A percentile compares a stretch with the other conserved stretches of the same genome.
Conservation (phyloP, 1,140 invertebrate species). For the Lasaia peninsularis region DNA sequence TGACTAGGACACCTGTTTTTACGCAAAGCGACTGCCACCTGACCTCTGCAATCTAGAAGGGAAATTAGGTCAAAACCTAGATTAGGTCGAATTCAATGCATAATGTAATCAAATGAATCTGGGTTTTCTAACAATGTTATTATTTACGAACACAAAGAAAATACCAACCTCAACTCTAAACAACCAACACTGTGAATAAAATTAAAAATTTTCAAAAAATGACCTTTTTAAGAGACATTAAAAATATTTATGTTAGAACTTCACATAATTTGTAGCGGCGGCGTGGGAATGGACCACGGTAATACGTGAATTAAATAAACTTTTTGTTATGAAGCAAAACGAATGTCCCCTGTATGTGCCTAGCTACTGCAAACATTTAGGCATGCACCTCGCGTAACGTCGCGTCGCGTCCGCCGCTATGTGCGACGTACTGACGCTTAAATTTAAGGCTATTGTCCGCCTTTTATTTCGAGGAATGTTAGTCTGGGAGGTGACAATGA, state of each 20-base stretch:
- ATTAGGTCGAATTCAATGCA: too few species aligned
- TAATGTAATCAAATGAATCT: too few species aligned
- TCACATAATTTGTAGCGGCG: background rate
- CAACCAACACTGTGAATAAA: too few species aligned
- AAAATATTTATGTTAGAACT: background rate
- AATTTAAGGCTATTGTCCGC: conserved; percentile 5
- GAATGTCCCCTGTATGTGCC: conserved; percentile 10
- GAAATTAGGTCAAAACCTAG: too few species aligned
- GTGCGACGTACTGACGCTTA: conserved; percentile 9
- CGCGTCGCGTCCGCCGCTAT: background rate
- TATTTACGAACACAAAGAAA: too few species aligned
- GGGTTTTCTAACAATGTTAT: too few species aligned
- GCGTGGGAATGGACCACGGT: background rate
- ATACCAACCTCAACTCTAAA: too few species aligned
- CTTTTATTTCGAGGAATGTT: conserved; percentile 10
- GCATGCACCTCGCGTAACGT: background rate
- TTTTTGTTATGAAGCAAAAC: background rate
- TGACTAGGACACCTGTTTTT: too few species aligned
- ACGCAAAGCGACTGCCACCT: too few species aligned
- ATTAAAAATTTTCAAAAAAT: background rate
- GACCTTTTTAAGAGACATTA: background rate
- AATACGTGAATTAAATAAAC: background rate
- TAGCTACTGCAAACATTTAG: background rate
- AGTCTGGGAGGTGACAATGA: background rate
- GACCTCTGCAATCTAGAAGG: too few species aligned